These are phyloP conservation scores for Tricholauxania praeusta DNA, from an alignment of 2,888 invertebrate species.

Conservation along the genomic window DNA sequence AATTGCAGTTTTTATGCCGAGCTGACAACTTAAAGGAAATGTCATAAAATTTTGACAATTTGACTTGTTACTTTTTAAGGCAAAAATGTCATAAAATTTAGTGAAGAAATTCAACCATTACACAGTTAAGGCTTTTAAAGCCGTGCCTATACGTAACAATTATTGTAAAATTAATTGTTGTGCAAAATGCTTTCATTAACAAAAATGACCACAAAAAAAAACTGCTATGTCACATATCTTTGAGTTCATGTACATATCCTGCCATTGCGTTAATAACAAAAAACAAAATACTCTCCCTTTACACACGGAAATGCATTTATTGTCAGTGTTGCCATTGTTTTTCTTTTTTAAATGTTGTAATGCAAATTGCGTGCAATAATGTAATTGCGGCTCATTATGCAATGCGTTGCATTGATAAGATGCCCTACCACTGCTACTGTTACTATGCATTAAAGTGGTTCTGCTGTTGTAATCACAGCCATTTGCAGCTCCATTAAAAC, in stretches of 20 bases:
- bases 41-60: constrained; percentile 21
- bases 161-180: constrained; percentile 49
- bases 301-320: background rate
- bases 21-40: constrained; percentile 20
- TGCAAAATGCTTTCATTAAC: constrained; percentile 34
- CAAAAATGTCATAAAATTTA: background rate
- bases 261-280: background rate
- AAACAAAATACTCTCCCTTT: background rate
- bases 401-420: constrained; percentile 40
- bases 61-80: background rate
- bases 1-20: background rate
- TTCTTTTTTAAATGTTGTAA: constrained; percentile 24
- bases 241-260: background rate
- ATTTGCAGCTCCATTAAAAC: constrained; percentile 25
- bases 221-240: too few species aligned
- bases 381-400: constrained; percentile 52
- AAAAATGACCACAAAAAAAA: too few species aligned
- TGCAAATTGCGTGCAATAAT: constrained; percentile 49
- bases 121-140: too few species aligned
- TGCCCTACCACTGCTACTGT: constrained; percentile 31
- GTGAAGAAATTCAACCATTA: background rate
- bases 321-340: background rate
- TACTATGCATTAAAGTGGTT: constrained; percentile 5
- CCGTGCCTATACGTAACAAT: constrained; percentile 44
- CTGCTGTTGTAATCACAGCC: constrained; percentile 45